Conservation (phyloP, 35 echinoderm and acorn worm species). For the Anneissia japonica region DNA sequence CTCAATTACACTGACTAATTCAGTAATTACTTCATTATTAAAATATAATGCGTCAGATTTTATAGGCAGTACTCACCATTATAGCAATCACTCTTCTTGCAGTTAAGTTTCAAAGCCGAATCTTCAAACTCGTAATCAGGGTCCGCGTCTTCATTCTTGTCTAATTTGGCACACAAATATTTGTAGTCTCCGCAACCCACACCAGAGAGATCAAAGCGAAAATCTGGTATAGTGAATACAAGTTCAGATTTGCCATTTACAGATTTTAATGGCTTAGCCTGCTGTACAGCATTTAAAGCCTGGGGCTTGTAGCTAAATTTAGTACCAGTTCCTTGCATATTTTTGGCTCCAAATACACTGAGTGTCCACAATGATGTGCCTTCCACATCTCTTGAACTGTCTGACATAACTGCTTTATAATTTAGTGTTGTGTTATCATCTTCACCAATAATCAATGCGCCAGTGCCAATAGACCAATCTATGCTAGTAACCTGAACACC, state of each 20-base stretch:
- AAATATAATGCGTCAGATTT: too few species aligned
- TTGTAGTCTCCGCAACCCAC: neutral
- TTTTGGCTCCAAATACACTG: slow-evolving; percentile 62
- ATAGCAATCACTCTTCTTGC: neutral
- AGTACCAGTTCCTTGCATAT: slow-evolving; percentile 48
- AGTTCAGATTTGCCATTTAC: neutral
- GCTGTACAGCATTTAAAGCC: slow-evolving; percentile 48
- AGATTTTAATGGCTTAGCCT: neutral
- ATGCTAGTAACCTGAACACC: neutral
- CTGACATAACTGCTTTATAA: slow-evolving; percentile 28
- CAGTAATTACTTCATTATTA: too few species aligned
- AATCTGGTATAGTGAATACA: neutral
- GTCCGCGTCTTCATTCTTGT: neutral
- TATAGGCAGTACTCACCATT: neutral
- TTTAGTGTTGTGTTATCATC: neutral
- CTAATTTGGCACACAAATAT: neutral
- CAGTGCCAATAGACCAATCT: neutral
- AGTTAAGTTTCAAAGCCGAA: neutral
- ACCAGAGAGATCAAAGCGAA: neutral
- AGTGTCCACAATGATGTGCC: slow-evolving; percentile 74
- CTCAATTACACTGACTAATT: too few species aligned
- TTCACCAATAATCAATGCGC: neutral
- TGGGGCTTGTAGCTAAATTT: slow-evolving; percentile 75
- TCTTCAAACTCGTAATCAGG: neutral
- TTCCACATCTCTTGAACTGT: slow-evolving; percentile 27